Conservation (phyloP, 2,113 vertebrate genomes). For the Sclerurus mexicanus region DNA sequence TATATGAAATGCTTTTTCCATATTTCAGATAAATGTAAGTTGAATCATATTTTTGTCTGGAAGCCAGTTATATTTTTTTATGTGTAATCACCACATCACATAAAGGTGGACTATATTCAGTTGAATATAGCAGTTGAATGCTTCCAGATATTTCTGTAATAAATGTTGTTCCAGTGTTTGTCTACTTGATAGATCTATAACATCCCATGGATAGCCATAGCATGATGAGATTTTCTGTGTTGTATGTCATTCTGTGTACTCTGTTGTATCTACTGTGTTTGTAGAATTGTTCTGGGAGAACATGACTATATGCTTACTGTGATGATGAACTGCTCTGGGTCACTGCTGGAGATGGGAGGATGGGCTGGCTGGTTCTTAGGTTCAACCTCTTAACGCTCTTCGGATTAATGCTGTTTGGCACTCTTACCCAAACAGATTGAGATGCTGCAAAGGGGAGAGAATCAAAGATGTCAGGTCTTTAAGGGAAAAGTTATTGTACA, state of each 20-base stretch:
- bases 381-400: background rate
- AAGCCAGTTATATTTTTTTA: background rate
- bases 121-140: background rate
- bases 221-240: background rate
- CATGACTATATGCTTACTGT: rapidly evolving
- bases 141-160: background rate
- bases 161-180: background rate
- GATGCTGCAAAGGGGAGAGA: background rate
- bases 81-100: background rate
- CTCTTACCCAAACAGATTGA: background rate
- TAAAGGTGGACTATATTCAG: background rate
- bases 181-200: background rate
- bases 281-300: background rate
- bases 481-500: background rate
- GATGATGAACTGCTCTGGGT: background rate
- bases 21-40: background rate
- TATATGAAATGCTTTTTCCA: background rate
- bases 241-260: background rate
- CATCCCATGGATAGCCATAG: background rate
- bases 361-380: background rate
- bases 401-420: background rate
- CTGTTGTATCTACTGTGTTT: background rate
- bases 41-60: background rate
- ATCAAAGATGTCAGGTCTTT: background rate
- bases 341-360: background rate